Conservation (phyloP, 2,113 vertebrate genomes). For the Malurus alboscapulatus region DNA sequence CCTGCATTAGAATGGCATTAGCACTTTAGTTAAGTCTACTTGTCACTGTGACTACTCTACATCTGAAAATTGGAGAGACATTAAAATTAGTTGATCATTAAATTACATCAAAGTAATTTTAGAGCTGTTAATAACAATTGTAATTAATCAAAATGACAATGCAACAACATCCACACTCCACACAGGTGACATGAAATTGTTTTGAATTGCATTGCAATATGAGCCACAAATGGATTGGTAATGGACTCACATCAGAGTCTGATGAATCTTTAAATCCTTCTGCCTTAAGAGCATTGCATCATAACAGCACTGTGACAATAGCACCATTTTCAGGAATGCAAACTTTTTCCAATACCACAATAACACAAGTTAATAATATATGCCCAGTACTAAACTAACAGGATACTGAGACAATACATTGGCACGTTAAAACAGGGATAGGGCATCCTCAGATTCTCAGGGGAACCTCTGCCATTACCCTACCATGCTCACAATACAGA, state of each 20-base stretch:
- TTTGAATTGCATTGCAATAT: background rate
- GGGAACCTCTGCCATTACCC: no score
- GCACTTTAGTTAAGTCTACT: conserved; percentile 55
- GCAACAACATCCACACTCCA: background rate
- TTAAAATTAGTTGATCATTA: conserved; percentile 64
- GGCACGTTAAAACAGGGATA: background rate
- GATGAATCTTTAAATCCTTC: background rate
- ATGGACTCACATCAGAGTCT: background rate
- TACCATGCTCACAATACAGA: fast-evolving
- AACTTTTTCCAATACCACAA: background rate
- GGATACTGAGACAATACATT: background rate
- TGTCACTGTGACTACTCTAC: conserved; percentile 33
- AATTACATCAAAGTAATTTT: conserved; percentile 49
- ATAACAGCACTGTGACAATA: background rate
- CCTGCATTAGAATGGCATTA: conserved; percentile 17
- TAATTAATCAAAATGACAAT: conserved; percentile 23
- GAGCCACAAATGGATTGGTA: background rate
- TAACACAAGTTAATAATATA: background rate
- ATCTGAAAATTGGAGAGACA: conserved; percentile 56
- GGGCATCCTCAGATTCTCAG: background rate
- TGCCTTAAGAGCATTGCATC: background rate
- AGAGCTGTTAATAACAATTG: conserved; percentile 29
- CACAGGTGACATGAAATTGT: background rate
- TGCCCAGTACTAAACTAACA: background rate
- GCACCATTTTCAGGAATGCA: background rate